These are phyloP conservation scores for Yponomeuta evonymella DNA, from an alignment of 2,888 invertebrate species.

Conservation along the genomic window DNA sequence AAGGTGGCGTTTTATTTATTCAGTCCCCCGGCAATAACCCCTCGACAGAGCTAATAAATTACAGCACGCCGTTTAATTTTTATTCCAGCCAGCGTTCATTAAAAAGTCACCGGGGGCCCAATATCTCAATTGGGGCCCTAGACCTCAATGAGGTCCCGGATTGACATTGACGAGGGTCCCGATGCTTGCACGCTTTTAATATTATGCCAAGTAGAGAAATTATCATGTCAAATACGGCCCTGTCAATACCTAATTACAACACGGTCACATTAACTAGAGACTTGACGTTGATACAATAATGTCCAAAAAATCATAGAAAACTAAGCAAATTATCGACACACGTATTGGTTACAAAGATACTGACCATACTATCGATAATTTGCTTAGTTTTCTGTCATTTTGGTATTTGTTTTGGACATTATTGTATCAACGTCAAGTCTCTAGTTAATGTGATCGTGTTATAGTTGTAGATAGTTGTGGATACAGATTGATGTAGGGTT, in stretches of 20 bases:
- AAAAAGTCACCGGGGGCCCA: not conserved
- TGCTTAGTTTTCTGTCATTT: too few relatives aligned
- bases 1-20: too few relatives aligned
- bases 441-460: too few relatives aligned
- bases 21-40: not conserved
- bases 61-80: not conserved
- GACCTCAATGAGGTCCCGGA: not conserved
- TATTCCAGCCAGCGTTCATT: not conserved
- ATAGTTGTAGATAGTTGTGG: not conserved
- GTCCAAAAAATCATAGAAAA: too few relatives aligned
- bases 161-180: not conserved
- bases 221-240: not conserved
- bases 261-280: too few relatives aligned
- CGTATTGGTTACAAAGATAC: too few relatives aligned
- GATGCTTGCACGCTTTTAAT: not conserved
- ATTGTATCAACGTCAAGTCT: too few relatives aligned
- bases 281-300: too few relatives aligned
- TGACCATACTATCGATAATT: too few relatives aligned
- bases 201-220: not conserved
- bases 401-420: too few relatives aligned
- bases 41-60: not conserved
- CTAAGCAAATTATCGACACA: too few relatives aligned
- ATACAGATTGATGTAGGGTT: not conserved
- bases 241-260: not conserved
- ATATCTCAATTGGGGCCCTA: constrained; percentile 1